Base-by-base conservation (phyloP, 2,797 vertebrate species). In the Chanos chanos region DNA sequence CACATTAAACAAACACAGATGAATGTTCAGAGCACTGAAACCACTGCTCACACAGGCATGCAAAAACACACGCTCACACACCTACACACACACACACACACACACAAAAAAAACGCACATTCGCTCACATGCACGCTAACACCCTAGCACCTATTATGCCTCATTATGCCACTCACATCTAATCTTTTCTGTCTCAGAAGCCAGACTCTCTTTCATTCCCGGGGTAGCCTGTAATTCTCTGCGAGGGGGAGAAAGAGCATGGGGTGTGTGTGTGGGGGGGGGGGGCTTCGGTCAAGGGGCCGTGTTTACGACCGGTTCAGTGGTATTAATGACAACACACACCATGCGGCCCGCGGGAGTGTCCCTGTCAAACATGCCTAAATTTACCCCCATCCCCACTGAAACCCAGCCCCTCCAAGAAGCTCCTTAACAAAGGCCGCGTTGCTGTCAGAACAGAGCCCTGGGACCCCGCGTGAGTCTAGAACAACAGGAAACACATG, bases 361-460 rank as follows among this genome's bases (percentile, higher is more conserved):
- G 53, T 44, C 63, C 74, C 70, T 78, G 70, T 64, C 55, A 76
- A 77, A 82, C 71, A 80, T 69, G 69, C 81, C 82, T 85, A 90
- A 86, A 87, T 87, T 83, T 88, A 89, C n/a, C n/a, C n/a, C n/a
- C n/a, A n/a, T n/a, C n/a, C n/a, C n/a, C n/a, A n/a, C n/a, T n/a
- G n/a, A n/a, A n/a, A n/a, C n/a, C n/a, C n/a, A 87, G 82, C 77
- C 73, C 74, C 85, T 89, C 89, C 84, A 86, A 89, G 81, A 77
- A 83, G 80, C 74, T 72, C 78, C 85, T 87, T 85, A 91, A 92
- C 88, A 93, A 92, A 93, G 87, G 84, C 61, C 69, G 63, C 55
- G 75, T 86, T 86, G 81, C 82, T 82, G 70, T 88, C 89, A 91
- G 92, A 92, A 94, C n/a, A 94, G 93, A 85, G 84, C 79, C 80